Conservation (phyloP, 2,113 vertebrate genomes). For the Hiodon tergisus region DNA sequence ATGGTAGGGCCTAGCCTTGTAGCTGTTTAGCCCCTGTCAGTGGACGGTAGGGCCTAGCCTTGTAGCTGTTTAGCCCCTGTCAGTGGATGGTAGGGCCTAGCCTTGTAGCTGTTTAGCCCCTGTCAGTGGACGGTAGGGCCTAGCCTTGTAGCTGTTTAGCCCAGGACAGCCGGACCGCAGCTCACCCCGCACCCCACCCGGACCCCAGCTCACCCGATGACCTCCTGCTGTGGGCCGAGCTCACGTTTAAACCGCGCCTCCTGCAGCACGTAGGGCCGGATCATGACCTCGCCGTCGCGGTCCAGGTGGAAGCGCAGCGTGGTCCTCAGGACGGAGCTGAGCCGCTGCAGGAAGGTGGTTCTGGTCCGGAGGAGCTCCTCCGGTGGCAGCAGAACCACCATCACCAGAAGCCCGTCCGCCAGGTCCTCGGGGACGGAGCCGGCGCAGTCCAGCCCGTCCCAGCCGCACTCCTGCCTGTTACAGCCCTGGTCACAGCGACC, state of each 20-base stretch:
- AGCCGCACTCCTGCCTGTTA: constrained; percentile 89
- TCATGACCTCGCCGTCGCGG: constrained; percentile 72
- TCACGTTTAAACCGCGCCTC: constrained; percentile 80
- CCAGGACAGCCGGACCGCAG: not conserved
- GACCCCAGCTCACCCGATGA: constrained; percentile 29
- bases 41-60: no score
- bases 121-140: no score
- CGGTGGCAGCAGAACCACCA: constrained; percentile 81
- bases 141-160: not conserved
- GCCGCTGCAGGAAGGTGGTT: constrained; percentile 81
- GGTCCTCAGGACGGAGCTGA: constrained; percentile 88
- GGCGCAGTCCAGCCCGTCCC: constrained; percentile 93
- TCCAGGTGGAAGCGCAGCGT: constrained; percentile 84
- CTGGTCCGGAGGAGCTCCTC: constrained; percentile 89
- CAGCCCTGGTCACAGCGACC: constrained; percentile 94
- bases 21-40: no score
- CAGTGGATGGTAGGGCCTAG: not conserved
- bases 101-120: no score
- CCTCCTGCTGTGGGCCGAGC: constrained; percentile 64
- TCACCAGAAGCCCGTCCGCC: constrained; percentile 77
- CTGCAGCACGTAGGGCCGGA: constrained; percentile 85
- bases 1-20: not conserved
- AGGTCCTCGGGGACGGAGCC: constrained; percentile 80
- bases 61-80: no score
- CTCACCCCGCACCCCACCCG: constrained; percentile 17